Evolutionary conservation across 2,888 invertebrate genomes (phyloP).

Genomic region (Cephus pulcher): DNA sequence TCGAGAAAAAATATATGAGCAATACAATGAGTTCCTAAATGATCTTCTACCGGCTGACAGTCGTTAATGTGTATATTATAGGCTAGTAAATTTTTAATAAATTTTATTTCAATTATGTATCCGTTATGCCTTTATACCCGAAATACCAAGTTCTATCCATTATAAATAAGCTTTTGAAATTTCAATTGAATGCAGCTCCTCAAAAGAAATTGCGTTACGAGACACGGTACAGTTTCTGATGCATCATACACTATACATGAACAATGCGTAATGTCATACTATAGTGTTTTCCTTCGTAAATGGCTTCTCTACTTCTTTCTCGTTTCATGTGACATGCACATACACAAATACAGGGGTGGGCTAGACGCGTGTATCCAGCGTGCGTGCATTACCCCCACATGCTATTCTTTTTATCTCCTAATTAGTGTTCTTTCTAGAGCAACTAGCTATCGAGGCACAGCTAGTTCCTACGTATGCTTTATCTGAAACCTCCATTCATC

Average conservation of each 20-base stretch:
- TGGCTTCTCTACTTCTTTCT: neutral
- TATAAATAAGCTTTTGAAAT: too few species aligned
- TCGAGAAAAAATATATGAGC: conserved; percentile 74
- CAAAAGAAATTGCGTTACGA: too few species aligned
- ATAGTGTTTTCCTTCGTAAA: neutral
- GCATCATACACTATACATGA: too few species aligned
- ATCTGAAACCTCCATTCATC: conserved; percentile 33
- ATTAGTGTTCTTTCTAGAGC: conserved; percentile 15
- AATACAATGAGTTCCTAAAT: conserved; percentile 74
- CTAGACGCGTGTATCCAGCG: neutral
- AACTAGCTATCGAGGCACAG: conserved; percentile 1
- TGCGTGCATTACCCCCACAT: neutral
- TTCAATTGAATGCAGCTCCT: too few species aligned
- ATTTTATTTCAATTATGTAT: neutral
- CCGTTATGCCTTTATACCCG: neutral
- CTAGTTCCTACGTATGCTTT: conserved; percentile 28
- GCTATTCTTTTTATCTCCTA: conserved; percentile 9
- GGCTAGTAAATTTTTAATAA: neutral
- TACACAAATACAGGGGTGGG: too few species aligned
- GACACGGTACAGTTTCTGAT: too few species aligned
- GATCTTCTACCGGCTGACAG: conserved; percentile 73
- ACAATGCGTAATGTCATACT: too few species aligned
- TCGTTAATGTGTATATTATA: conserved; percentile 7
- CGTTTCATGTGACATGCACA: neutral
- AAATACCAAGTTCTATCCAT: neutral